Conservation (phyloP, 2,888 invertebrate species). For the Tiliacea aurago region DNA sequence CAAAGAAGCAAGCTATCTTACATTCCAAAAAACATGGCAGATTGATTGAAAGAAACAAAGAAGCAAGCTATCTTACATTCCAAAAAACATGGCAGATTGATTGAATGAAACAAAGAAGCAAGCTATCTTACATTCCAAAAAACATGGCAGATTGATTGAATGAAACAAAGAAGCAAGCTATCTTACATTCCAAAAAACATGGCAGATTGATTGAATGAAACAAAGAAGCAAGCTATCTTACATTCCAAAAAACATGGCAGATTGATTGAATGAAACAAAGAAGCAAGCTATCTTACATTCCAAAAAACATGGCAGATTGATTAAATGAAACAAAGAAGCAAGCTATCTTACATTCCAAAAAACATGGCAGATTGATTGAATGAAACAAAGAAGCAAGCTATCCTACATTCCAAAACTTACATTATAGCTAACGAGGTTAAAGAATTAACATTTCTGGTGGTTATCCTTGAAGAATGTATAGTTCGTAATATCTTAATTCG, state of each 20-base stretch:
- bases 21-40: background rate
- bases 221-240: background rate
- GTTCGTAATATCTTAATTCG: conserved; percentile 15
- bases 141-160: background rate
- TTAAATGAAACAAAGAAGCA: background rate
- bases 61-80: background rate
- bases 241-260: background rate
- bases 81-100: background rate
- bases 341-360: background rate
- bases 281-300: background rate
- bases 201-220: background rate
- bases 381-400: background rate
- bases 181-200: background rate
- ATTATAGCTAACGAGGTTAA: conserved; percentile 5
- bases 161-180: background rate
- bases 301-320: too few species aligned
- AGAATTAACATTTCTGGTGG: conserved; percentile 19
- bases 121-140: background rate
- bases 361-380: background rate
- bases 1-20: background rate
- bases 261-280: background rate
- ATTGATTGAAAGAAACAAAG: background rate
- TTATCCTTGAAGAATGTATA: conserved; percentile 26
- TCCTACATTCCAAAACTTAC: too few species aligned
- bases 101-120: background rate